A percentile compares a stretch with the other conserved stretches of the same genome.
Evolutionary conservation across 2,113 vertebrate genomes (phyloP).

Genomic region (Thunnus maccoyii): DNA sequence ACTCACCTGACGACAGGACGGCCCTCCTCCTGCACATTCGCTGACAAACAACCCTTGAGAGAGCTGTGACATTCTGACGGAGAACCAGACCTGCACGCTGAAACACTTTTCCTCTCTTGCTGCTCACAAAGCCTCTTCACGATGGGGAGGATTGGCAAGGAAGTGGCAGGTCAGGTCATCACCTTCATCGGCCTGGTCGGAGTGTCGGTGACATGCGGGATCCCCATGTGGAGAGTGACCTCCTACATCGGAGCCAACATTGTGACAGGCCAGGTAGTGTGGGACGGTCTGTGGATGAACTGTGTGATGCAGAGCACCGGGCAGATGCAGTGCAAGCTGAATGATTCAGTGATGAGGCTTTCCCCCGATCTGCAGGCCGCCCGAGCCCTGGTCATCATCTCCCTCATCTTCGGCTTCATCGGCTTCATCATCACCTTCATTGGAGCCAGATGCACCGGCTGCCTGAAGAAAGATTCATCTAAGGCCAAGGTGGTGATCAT

Average conservation of each 20-base stretch:
- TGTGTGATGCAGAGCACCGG: conserved; percentile 97
- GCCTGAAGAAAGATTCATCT: conserved; percentile 73
- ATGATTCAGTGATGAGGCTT: conserved; percentile 88
- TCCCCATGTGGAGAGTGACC: conserved; percentile 95
- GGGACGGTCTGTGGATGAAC: conserved; percentile 98
- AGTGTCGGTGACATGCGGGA: conserved; percentile 84
- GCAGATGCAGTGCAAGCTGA: conserved; percentile 91
- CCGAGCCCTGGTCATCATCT: conserved; percentile 84
- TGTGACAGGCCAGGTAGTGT: conserved; percentile 84
- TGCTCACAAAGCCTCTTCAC: conserved; percentile 35
- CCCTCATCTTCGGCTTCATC: conserved; percentile 74
- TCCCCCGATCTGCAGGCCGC: conserved; percentile 90
- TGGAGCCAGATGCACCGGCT: conserved; percentile 81
- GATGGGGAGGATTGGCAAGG: conserved; percentile 84
- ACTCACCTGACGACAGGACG: conserved; percentile 34
- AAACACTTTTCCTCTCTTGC: conserved; percentile 23
- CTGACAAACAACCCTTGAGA: conserved; percentile 36
- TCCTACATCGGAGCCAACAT: conserved; percentile 92
- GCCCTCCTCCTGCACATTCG: conserved; percentile 60
- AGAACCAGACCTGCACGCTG: conserved; percentile 13
- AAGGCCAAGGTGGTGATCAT: conserved; percentile 79
- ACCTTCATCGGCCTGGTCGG: conserved; percentile 90
- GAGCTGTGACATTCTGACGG: conserved; percentile 9
- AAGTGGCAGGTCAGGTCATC: conserved; percentile 88
- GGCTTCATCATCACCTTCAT: conserved; percentile 79